Evolutionary conservation across 2,113 vertebrate genomes (phyloP).

Genomic region (Hydrochoerus hydrochaeris): DNA sequence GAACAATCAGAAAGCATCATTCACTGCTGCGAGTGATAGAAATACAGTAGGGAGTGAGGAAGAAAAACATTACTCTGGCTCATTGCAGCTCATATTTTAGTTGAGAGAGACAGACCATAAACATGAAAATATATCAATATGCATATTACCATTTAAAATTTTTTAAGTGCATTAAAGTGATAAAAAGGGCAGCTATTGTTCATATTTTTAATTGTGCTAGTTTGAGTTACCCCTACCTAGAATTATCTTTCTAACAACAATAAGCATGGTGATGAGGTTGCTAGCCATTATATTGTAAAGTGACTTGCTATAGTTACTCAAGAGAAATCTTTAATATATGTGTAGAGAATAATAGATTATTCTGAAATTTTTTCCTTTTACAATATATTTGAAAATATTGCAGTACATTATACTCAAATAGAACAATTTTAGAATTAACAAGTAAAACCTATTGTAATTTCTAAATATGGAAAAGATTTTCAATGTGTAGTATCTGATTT

Average conservation of each 20-base stretch:
- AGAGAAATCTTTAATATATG: neutral
- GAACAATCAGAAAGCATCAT: neutral
- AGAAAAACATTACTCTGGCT: neutral
- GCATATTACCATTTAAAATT: neutral
- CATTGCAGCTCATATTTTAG: neutral
- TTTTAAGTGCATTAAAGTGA: neutral
- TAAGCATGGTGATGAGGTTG: neutral
- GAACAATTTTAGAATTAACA: neutral
- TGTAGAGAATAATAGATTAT: neutral
- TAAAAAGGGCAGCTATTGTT: neutral
- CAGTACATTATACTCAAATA: neutral
- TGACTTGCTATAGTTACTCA: neutral
- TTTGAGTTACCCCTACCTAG: rapidly evolving
- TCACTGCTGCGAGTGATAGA: neutral
- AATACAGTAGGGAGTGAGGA: neutral
- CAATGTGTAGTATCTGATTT: neutral
- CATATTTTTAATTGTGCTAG: neutral
- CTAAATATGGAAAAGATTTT: neutral
- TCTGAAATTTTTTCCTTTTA: neutral
- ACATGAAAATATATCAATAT: neutral
- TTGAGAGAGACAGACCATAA: neutral
- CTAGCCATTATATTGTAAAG: neutral
- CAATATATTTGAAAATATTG: neutral
- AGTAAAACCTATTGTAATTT: neutral
- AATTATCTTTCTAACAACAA: neutral